A percentile compares a stretch with the other conserved stretches of the same genome.
Evolutionary conservation across 2,797 vertebrate genomes (phyloP).

Genomic region (Petrocephalus schoutedeni): DNA sequence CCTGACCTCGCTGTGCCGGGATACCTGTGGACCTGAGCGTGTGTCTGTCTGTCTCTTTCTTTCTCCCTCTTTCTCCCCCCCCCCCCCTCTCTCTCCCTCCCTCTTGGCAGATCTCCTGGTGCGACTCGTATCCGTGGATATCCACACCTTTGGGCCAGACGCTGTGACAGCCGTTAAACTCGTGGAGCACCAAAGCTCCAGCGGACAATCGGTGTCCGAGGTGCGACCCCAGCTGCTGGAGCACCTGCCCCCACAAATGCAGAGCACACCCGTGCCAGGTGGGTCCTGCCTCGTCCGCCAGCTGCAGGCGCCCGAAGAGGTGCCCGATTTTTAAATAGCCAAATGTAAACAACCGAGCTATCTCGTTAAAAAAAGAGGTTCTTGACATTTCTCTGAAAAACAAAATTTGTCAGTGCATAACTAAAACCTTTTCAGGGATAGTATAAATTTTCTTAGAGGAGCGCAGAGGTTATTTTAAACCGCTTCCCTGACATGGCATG

Average conservation of each 20-base stretch:
- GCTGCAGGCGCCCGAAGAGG: neutral
- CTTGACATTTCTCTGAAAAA: neutral
- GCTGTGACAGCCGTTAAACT: conserved; percentile 90
- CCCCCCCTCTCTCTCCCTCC: neutral
- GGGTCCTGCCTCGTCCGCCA: conserved; percentile 29
- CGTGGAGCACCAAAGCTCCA: conserved; percentile 88
- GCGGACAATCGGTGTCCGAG: conserved; percentile 79
- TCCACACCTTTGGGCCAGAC: conserved; percentile 94
- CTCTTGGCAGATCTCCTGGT: conserved; percentile 81
- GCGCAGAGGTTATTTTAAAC: neutral
- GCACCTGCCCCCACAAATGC: conserved; percentile 76
- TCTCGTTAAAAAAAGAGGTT: neutral
- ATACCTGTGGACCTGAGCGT: neutral
- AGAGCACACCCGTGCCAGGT: conserved; percentile 68
- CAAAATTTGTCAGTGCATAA: neutral
- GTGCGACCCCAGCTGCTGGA: conserved; percentile 90
- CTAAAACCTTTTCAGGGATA: neutral
- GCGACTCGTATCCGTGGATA: conserved; percentile 90
- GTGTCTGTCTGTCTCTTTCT: too few relatives aligned
- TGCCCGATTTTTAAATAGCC: neutral
- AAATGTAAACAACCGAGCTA: too few relatives aligned
- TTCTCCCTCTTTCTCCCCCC: too few relatives aligned
- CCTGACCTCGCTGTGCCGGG: neutral
- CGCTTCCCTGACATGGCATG: neutral
- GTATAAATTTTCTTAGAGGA: neutral